Evolutionary conservation across 1,140 invertebrate species (phyloP).

Genomic region (Chironomus tepperi): DNA sequence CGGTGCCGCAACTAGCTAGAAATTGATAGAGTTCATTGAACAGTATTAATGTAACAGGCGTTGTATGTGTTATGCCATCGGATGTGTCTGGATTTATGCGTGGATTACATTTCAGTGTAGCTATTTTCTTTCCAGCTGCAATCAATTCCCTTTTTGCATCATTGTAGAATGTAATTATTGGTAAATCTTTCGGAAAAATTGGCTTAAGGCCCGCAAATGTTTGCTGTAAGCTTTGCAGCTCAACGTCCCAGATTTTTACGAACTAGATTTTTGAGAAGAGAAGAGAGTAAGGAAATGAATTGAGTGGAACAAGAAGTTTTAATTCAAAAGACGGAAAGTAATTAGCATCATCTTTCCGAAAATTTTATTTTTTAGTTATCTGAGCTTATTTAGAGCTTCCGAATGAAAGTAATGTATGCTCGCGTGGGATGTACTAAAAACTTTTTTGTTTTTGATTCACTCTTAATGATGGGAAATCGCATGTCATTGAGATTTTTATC

Average conservation of each 20-base stretch:
- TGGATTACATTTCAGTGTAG: slow-evolving; percentile 48
- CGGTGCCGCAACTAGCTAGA: slow-evolving; percentile 56
- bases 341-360: too few relatives aligned
- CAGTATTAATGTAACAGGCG: slow-evolving; percentile 51
- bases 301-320: too few relatives aligned
- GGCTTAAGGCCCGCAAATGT: slow-evolving; percentile 52
- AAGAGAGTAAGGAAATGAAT: too few relatives aligned
- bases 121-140: slow-evolving; percentile 51
- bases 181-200: slow-evolving; percentile 46
- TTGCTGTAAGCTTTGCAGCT: slow-evolving; percentile 43
- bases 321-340: too few relatives aligned
- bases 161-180: slow-evolving; percentile 53
- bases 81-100: slow-evolving; percentile 51
- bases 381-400: too few relatives aligned
- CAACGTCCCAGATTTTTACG: slow-evolving; percentile 61
- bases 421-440: too few relatives aligned
- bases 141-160: slow-evolving; percentile 51
- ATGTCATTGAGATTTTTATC: too few relatives aligned
- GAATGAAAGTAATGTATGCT: too few relatives aligned
- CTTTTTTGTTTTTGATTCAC: slow-evolving; percentile 28
- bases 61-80: slow-evolving; percentile 58
- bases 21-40: slow-evolving; percentile 60
- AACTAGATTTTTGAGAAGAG: slow-evolving; percentile 31
- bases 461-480: too few relatives aligned
- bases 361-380: too few relatives aligned